phyloP scores from a whole-genome alignment of 2,113 vertebrate species.

The Ceyx margarethae region DNA sequence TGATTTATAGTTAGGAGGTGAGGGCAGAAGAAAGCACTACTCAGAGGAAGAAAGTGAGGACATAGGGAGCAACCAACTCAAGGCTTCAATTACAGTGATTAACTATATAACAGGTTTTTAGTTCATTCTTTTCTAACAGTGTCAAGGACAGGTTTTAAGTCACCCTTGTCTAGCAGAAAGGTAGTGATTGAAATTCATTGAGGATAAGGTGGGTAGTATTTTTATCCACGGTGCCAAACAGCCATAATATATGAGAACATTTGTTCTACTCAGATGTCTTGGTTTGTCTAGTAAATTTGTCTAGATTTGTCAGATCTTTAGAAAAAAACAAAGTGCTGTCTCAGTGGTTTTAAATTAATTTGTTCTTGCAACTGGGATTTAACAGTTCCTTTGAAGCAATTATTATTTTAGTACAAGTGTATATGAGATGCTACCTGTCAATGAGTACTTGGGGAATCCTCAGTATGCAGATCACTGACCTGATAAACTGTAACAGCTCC shows the following conservation, averaged over 20 bases:
- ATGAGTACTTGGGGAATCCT: slow-evolving; percentile 62
- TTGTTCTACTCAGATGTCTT: not conserved
- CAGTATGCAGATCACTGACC: slow-evolving; percentile 64
- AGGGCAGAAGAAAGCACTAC: not conserved
- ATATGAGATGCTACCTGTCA: slow-evolving; percentile 65
- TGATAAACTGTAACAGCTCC: slow-evolving; percentile 66
- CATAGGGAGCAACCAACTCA: not conserved
- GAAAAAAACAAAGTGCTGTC: slow-evolving; percentile 20
- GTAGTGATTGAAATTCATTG: not conserved
- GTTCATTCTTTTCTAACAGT: not conserved
- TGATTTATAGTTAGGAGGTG: not conserved
- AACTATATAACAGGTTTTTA: not conserved
- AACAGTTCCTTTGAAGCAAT: slow-evolving; percentile 67
- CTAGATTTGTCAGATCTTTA: slow-evolving; percentile 15
- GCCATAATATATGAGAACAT: not conserved
- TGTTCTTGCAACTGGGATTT: slow-evolving; percentile 41
- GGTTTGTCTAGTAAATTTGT: slow-evolving; percentile 12
- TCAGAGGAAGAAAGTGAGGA: not conserved
- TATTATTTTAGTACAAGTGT: slow-evolving; percentile 62
- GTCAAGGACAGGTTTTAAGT: not conserved
- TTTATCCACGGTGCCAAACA: not conserved
- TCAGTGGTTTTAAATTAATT: slow-evolving; percentile 64
- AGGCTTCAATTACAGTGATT: not conserved
- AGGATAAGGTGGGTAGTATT: not conserved
- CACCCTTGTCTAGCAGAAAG: not conserved